These are phyloP conservation scores for Diabrotica virgifera DNA, from an alignment of 1,140 invertebrate species.

Conservation along the genomic window DNA sequence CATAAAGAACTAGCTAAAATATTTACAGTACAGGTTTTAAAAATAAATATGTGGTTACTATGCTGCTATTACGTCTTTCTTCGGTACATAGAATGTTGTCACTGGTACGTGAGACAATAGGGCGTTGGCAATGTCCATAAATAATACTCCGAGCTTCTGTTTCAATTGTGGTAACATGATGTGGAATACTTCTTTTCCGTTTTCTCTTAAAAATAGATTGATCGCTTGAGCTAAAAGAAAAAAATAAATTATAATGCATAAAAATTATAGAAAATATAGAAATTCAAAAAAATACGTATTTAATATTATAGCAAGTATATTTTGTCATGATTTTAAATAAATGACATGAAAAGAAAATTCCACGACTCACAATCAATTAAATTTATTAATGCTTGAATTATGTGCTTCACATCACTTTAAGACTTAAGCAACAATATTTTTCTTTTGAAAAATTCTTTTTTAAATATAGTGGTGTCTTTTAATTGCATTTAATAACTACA, in stretches of 20 bases:
- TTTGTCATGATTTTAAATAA: not conserved
- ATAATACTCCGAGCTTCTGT: conserved; percentile 61
- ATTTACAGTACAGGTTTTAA: no score
- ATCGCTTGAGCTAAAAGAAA: conserved; percentile 64
- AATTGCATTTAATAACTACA: no score
- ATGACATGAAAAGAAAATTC: no score
- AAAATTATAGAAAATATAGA: not conserved
- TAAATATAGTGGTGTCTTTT: no score
- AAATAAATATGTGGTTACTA: no score
- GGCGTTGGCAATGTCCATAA: conserved; percentile 64
- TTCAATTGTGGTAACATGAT: conserved; percentile 67
- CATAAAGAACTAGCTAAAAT: no score
- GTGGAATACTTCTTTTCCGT: conserved; percentile 66
- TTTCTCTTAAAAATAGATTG: conserved; percentile 69
- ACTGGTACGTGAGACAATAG: conserved; percentile 62
- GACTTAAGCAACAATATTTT: no score
- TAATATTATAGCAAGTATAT: not conserved
- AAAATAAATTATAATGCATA: not conserved
- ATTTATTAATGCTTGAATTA: no score
- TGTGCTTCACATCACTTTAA: no score
- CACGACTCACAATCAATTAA: no score
- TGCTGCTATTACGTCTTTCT: not conserved
- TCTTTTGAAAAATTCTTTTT: no score
- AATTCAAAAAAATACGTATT: not conserved
- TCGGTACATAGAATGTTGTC: conserved; percentile 58